A percentile compares a stretch with the other conserved stretches of the same genome.
Evolutionary conservation across 2,888 invertebrate species (phyloP).

Genomic region (Pegoplata infirma): DNA sequence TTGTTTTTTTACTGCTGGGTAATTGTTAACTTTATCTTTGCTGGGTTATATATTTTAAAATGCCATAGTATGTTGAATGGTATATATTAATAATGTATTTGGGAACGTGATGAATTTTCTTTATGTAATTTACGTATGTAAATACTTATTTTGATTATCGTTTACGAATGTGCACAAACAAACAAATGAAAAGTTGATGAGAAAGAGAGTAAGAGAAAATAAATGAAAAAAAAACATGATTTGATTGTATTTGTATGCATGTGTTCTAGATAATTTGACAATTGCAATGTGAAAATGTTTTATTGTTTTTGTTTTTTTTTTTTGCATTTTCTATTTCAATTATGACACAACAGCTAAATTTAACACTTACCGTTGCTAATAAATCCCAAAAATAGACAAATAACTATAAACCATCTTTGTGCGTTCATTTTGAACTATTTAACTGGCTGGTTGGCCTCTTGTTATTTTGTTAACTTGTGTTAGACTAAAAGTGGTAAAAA

Average conservation of each 20-base stretch:
- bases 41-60: too few species aligned
- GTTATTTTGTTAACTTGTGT: not conserved
- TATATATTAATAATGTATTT: not conserved
- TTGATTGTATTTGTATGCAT: not conserved
- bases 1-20: too few species aligned
- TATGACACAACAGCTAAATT: slow-evolving; percentile 57
- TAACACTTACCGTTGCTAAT: slow-evolving; percentile 61
- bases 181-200: not conserved
- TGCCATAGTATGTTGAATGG: not conserved
- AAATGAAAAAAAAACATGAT: not conserved
- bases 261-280: slow-evolving; percentile 26
- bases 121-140: slow-evolving; percentile 4
- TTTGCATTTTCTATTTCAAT: slow-evolving; percentile 19
- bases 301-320: not conserved
- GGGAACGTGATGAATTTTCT: not conserved
- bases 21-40: too few species aligned
- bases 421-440: slow-evolving; percentile 43
- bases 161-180: slow-evolving; percentile 9
- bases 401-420: slow-evolving; percentile 42
- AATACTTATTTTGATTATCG: slow-evolving; percentile 28
- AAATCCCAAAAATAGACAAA: slow-evolving; percentile 57
- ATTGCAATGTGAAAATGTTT: slow-evolving; percentile 31
- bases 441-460: not conserved
- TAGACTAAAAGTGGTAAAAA: slow-evolving; percentile 34
- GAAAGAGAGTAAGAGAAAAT: not conserved